phyloP scores from a whole-genome alignment of 2,797 vertebrate species.

The Anas flavirostris region DNA sequence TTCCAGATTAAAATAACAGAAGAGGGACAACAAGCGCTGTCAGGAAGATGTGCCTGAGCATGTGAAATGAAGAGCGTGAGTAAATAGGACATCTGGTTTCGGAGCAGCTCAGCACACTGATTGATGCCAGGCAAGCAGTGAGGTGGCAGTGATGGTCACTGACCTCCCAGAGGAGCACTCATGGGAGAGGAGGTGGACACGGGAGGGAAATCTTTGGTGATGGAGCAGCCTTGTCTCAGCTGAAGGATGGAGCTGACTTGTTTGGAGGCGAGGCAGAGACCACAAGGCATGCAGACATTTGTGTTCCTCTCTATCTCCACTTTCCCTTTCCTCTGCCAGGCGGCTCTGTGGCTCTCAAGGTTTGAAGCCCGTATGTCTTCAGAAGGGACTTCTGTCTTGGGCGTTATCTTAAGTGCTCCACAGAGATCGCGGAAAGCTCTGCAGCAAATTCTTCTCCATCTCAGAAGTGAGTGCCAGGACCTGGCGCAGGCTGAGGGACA shows the following conservation, averaged over 20 bases:
- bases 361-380: neutral
- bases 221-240: neutral
- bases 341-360: neutral
- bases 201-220: neutral
- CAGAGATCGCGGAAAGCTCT: neutral
- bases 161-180: neutral
- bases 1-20: slow-evolving; percentile 41
- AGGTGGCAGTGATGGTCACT: neutral
- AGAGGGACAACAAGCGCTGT: neutral
- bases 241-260: neutral
- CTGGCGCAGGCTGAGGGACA: neutral
- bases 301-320: neutral
- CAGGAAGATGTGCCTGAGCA: neutral
- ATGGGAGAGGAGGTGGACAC: neutral
- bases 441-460: neutral
- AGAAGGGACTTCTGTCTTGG: neutral
- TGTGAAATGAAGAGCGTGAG: neutral
- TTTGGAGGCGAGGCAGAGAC: neutral
- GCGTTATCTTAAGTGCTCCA: neutral
- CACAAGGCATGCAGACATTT: neutral
- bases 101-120: neutral
- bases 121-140: neutral
- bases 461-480: neutral
- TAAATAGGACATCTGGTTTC: neutral
- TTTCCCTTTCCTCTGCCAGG: neutral